These are phyloP conservation scores for Haplotaxodon microlepis DNA, from an alignment of 2,113 vertebrate species.

Conservation along the genomic window DNA sequence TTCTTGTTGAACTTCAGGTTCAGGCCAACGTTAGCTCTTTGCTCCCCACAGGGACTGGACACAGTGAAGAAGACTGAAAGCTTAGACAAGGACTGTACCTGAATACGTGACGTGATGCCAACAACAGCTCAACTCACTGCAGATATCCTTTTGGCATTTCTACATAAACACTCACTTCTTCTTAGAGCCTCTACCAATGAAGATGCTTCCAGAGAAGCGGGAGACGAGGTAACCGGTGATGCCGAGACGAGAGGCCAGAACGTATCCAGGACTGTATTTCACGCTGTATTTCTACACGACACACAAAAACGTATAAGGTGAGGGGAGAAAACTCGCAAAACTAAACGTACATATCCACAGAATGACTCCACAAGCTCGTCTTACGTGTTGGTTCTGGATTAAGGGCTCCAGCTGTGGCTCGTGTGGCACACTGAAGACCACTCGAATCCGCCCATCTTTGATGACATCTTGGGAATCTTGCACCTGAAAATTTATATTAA, in stretches of 20 bases:
- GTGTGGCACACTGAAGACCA: conserved; percentile 88
- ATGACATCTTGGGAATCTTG: conserved; percentile 92
- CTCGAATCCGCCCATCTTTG: conserved; percentile 86
- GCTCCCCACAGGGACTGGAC: conserved; percentile 90
- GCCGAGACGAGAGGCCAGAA: conserved; percentile 92
- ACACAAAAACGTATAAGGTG: accelerated
- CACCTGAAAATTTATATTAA: conserved; percentile 66
- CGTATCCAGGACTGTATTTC: conserved; percentile 93
- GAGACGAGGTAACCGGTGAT: conserved; percentile 95
- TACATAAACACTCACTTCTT: conserved; percentile 79
- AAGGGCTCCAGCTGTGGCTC: conserved; percentile 90
- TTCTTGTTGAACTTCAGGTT: conserved; percentile 99
- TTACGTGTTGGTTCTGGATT: conserved; percentile 97
- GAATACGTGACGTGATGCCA: not conserved
- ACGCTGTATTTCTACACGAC: conserved; percentile 88
- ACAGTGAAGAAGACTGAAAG: not conserved
- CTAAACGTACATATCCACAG: accelerated
- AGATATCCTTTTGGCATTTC: not conserved
- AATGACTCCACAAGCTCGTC: conserved; percentile 17
- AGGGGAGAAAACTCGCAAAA: too few relatives aligned
- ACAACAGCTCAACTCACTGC: not conserved
- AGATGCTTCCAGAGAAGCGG: conserved; percentile 97
- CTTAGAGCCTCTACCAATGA: conserved; percentile 94
- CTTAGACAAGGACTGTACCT: not conserved
- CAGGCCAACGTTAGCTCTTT: conserved; percentile 89